Evolutionary conservation across 1,140 invertebrate genomes (phyloP), one percentile per base, ranked within the genome.

Genomic region (Hormaphis cornu): DNA sequence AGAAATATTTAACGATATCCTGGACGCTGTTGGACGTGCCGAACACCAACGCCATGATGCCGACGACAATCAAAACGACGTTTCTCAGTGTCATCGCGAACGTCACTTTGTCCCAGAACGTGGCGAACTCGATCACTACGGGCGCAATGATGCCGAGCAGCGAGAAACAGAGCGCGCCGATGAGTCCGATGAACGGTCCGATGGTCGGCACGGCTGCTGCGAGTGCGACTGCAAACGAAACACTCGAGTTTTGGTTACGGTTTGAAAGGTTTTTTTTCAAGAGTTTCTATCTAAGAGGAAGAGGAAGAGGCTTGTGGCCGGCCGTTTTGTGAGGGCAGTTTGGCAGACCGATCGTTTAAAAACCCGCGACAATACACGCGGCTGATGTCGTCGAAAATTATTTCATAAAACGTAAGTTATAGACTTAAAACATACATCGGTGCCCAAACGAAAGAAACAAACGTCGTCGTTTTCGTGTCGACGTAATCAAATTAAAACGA

Each of bases 121-220:
- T 88, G 16, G 93, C 80, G 6, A 90, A 83, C 79, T 97, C 92
- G 30, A 97, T 88, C 42, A 93, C 79, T 0, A 92, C 89, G 8
- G 96, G 96, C 70, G 94, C 86, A 20, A 98, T 86, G 3, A 98
- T 83, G 22, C 95, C 94, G 12, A 98, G 83, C 72, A 95, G 87
- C 18, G 92, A 94, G 76, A 95, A 95, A 74, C 91, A 93, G 75
- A 97, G 87, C 9, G 96, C 93, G 70, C 96, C 96, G 72, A 98
- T 93, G 24, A 97, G 82, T 16, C 90, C 88, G 74, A 98, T 93
- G 75, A 98, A 89, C 0, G 95, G 87, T 52, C 87, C 89, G 69
- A 98, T 90, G 28, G 87, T 87, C 0, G 94, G 93, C 30, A 98
- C 88, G 8, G 87, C 85, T 14, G 91, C 83, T 4, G 94, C 95